Conservation (phyloP, 2,797 vertebrate genomes). For the Pseudochaenichthys georgianus region DNA sequence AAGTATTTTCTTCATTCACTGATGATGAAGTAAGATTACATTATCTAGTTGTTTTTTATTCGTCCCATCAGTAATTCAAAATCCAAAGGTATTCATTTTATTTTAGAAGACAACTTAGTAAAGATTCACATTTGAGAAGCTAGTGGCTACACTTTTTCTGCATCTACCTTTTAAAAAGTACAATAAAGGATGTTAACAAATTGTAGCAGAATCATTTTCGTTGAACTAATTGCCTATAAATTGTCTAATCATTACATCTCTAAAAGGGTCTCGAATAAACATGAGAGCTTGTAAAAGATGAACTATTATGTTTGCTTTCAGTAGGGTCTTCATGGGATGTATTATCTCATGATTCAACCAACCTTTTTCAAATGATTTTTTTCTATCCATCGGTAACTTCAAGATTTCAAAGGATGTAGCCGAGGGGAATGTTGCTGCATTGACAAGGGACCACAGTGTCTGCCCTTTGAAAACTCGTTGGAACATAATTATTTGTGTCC, state of each 20-base stretch:
- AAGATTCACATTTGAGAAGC: neutral
- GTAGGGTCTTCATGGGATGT: constrained; percentile 15
- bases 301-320: constrained; percentile 22
- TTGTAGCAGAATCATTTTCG: neutral
- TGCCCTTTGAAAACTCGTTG: constrained; percentile 57
- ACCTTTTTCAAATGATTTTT: neutral
- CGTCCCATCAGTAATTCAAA: neutral
- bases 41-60: neutral
- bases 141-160: neutral
- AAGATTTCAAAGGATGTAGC: constrained; percentile 50
- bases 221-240: neutral
- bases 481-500: constrained; percentile 48
- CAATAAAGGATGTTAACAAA: neutral
- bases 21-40: neutral
- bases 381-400: constrained; percentile 22
- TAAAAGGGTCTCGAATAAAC: constrained; percentile 10
- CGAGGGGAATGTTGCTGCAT: constrained; percentile 34
- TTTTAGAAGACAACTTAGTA: neutral
- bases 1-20: neutral
- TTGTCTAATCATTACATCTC: neutral
- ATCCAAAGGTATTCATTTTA: neutral
- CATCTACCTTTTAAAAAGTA: neutral
- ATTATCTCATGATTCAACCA: constrained; percentile 29
- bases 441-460: constrained; percentile 35
- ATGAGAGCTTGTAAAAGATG: constrained; percentile 18